Evolutionary conservation across 1,140 invertebrate species (phyloP), one percentile per base, ranked within the genome.

Genomic region (Drosophila virilis): DNA sequence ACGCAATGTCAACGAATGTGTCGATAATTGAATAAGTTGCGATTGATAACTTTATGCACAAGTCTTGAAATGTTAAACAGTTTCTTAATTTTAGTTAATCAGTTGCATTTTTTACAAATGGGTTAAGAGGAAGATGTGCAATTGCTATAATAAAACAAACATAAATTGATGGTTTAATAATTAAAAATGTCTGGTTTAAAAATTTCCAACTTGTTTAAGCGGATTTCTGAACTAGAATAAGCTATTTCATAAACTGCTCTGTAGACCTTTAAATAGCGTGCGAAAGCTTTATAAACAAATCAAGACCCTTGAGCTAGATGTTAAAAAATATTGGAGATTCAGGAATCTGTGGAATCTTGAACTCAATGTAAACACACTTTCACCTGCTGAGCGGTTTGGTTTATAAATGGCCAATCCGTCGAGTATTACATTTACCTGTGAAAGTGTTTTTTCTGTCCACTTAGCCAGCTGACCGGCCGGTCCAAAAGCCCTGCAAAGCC

Each of bases 331-430:
- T 42, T 60, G 33, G 37, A 40, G 32, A n/a, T 37, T 51, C 13
- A 52, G 48, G 38, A 50, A 64, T n/a, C 13, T 42, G 38, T 52
- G 50, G 17, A 45, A 12, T 45, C 40, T 60, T 54, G 46, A 28
- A 65, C 54, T 32, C 42, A 57, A 48, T 32, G 52, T 45, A 58
- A 48, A 68, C 40, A 68, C 69, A 84, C 77, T 83, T 80, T 79
- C 80, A 77, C 78, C 65, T 54, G 73, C 54, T 51, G 42, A 22
- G 66, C 37, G 22, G 42, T 22, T 33, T 64, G 46, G 15, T 51
- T 32, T 51, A 32, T 15, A 52, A 6, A 8, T 37, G 8, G 4
- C 6, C 13, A 13, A 54, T 54, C 33, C 51, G 13, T 2, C 32
- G 7, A 52, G 50, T 52, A 17, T 50, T 58, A 45, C 28, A 61